phyloP scores from a whole-genome alignment of 2,888 invertebrate species.

The Lampropteryx suffumata region DNA sequence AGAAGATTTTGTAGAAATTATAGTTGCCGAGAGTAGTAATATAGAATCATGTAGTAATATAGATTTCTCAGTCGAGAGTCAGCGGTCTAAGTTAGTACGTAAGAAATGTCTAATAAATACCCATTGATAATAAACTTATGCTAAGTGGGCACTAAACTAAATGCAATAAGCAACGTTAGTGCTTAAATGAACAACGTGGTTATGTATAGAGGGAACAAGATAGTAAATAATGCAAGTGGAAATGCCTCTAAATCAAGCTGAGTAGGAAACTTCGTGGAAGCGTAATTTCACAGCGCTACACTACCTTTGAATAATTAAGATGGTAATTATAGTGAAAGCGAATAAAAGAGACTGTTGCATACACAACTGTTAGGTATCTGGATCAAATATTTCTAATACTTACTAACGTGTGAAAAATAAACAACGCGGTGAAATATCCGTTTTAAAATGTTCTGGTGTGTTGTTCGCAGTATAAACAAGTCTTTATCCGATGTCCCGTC shows the following conservation, averaged over 20 bases:
- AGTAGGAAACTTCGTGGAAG: conserved; percentile 40
- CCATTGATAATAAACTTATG: conserved; percentile 18
- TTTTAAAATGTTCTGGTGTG: too few relatives aligned
- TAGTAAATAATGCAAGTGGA: conserved; percentile 35
- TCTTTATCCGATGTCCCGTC: neutral
- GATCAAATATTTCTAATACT: too few relatives aligned
- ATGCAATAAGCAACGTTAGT: conserved; percentile 5
- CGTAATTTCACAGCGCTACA: conserved; percentile 53
- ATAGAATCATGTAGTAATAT: too few relatives aligned
- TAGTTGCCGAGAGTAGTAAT: too few relatives aligned
- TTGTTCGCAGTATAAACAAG: too few relatives aligned
- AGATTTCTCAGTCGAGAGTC: neutral
- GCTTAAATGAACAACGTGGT: conserved; percentile 8
- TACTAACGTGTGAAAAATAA: too few relatives aligned
- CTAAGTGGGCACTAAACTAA: conserved; percentile 14
- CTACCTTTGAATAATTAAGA: conserved; percentile 58
- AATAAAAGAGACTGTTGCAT: conserved; percentile 34
- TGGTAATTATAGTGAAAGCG: conserved; percentile 54
- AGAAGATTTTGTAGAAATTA: too few relatives aligned
- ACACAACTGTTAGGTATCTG: neutral
- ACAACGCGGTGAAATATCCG: too few relatives aligned
- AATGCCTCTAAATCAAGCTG: conserved; percentile 28
- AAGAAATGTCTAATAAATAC: conserved; percentile 12
- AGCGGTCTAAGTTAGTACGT: conserved; percentile 2
- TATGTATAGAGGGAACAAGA: conserved; percentile 9